phyloP scores from a whole-genome alignment of 2,888 invertebrate genomes.

The Ophion slaviceki region DNA sequence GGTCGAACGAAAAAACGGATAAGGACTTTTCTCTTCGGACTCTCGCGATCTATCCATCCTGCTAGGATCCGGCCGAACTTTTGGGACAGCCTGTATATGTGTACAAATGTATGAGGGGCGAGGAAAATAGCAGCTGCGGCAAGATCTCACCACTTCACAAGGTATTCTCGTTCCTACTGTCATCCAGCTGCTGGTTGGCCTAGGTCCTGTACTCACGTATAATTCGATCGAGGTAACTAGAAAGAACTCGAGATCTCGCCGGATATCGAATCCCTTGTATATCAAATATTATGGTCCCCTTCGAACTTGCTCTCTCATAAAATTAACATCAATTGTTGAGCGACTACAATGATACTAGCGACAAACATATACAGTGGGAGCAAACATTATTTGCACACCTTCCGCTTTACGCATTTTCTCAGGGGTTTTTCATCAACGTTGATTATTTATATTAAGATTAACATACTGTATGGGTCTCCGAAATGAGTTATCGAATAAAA shows the following conservation, averaged over 20 bases:
- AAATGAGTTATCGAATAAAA: no score
- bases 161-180: slow-evolving; percentile 15
- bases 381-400: no score
- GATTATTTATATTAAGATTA: no score
- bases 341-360: no score
- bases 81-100: not conserved
- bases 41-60: not conserved
- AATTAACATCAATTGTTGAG: not conserved
- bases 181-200: slow-evolving; percentile 59
- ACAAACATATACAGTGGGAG: no score
- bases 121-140: slow-evolving; percentile 62
- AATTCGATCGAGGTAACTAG: slow-evolving; percentile 26
- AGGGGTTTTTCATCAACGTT: no score
- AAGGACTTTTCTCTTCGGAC: no score
- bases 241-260: not conserved
- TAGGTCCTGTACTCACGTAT: slow-evolving; percentile 55
- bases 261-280: slow-evolving; percentile 24
- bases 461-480: no score
- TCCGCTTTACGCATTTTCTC: no score
- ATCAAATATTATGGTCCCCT: not conserved
- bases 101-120: not conserved
- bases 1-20: no score
- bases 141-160: slow-evolving; percentile 42
- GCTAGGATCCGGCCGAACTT: not conserved
- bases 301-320: slow-evolving; percentile 5